Conservation (phyloP, 2,888 invertebrate species). For the Nemoura dubitans region DNA sequence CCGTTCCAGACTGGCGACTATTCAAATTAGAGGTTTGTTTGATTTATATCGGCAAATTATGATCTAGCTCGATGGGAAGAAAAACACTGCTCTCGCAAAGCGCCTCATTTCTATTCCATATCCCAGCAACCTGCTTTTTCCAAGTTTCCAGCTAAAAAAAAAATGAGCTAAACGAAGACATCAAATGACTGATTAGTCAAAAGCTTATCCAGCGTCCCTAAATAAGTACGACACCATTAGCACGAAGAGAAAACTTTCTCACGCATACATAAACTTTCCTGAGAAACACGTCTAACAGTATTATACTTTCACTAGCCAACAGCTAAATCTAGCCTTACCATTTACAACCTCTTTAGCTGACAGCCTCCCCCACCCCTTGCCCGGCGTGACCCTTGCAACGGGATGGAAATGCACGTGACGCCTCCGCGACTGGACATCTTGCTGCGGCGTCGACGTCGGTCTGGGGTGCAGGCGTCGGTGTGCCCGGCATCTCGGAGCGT, state of each 20-base stretch:
- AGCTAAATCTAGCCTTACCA: neutral
- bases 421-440: neutral
- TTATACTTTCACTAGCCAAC: neutral
- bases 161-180: neutral
- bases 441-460: neutral
- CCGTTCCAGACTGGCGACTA: neutral
- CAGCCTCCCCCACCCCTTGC: neutral
- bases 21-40: conserved; percentile 4
- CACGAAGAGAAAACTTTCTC: too few species aligned
- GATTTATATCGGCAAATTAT: conserved; percentile 12
- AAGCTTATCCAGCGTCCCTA: neutral
- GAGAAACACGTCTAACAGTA: neutral
- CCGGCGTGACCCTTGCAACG: neutral
- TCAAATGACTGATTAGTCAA: neutral
- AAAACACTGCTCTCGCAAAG: neutral
- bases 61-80: neutral
- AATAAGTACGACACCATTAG: too few species aligned
- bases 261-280: neutral
- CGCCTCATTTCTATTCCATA: neutral
- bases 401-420: neutral
- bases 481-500: neutral
- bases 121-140: neutral
- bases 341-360: conserved; percentile 7
- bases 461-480: neutral
- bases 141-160: neutral